A percentile compares a stretch with the other conserved stretches of the same genome.
These are phyloP conservation scores for Dysdera silvatica DNA, from an alignment of 1,140 invertebrate species.

Conservation along the genomic window DNA sequence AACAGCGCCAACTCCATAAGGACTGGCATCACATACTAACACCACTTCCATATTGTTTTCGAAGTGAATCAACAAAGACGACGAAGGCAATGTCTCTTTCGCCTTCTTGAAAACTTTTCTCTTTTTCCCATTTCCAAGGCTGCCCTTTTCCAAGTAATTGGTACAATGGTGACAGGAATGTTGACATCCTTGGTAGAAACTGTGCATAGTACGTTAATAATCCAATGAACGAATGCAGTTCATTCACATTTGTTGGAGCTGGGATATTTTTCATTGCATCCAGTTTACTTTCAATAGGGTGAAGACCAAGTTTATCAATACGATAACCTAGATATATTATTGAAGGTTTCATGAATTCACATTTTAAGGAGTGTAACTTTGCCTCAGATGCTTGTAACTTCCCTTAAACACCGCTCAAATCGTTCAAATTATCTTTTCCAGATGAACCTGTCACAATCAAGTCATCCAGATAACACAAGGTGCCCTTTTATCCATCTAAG, in stretches of 20 bases:
- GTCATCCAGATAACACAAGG: slow-evolving; percentile 4
- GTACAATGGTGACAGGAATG: slow-evolving; percentile 41
- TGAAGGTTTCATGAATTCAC: neutral
- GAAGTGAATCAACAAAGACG: neutral
- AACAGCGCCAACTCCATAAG: slow-evolving; percentile 46
- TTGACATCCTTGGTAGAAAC: slow-evolving; percentile 43
- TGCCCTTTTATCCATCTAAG: too few species aligned
- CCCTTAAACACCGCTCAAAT: neutral
- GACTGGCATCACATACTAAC: slow-evolving; percentile 44
- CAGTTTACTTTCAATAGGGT: slow-evolving; percentile 5
- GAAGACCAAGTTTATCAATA: neutral
- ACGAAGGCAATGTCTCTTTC: neutral
- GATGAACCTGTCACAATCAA: neutral
- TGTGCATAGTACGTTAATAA: slow-evolving; percentile 43
- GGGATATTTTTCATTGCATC: slow-evolving; percentile 9
- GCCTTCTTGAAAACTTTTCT: neutral
- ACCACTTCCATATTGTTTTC: neutral
- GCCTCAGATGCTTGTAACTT: neutral
- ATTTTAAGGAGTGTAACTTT: neutral
- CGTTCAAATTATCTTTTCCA: neutral
- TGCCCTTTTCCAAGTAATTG: slow-evolving; percentile 31
- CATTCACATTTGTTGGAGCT: slow-evolving; percentile 10
- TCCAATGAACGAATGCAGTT: slow-evolving; percentile 22
- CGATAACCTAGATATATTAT: neutral
- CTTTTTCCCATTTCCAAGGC: slow-evolving; percentile 1